These are phyloP conservation scores for Pseudomyrmex flavicornis DNA, from an alignment of 1,140 invertebrate species.

Conservation along the genomic window DNA sequence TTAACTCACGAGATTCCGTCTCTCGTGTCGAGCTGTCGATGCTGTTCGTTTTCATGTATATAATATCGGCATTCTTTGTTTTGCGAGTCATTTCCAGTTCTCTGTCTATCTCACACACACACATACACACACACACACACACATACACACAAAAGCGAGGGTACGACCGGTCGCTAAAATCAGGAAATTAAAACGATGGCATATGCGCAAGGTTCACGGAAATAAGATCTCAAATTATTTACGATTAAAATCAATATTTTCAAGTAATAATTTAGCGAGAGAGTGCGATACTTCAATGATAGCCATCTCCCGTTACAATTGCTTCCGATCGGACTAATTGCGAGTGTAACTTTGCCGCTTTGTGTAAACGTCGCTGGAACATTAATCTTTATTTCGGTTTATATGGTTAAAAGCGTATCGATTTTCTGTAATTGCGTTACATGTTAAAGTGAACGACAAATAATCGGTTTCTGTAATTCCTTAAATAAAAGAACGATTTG, in stretches of 20 bases:
- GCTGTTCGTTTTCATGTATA: not conserved
- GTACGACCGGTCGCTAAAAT: not conserved
- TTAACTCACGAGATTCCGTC: not conserved
- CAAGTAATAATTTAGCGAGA: not conserved
- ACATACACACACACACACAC: no score
- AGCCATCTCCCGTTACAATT: not conserved
- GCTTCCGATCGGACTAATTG: constrained; percentile 5
- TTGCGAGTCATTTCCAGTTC: no score
- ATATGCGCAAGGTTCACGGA: constrained; percentile 18
- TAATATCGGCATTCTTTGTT: not conserved
- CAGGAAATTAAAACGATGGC: constrained; percentile 34
- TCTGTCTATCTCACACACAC: no score
- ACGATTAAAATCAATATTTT: constrained; percentile 37
- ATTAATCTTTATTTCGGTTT: constrained; percentile 7
- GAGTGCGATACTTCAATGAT: not conserved
- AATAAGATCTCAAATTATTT: constrained; percentile 38
- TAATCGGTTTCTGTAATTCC: no score
- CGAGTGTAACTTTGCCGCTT: not conserved
- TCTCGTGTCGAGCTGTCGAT: not conserved
- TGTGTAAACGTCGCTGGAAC: not conserved
- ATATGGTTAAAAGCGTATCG: not conserved
- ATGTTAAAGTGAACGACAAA: no score
- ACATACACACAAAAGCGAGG: no score
- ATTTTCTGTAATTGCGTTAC: not conserved
- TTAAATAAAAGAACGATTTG: not conserved